These are phyloP conservation scores for Aporophyla nigra DNA, from an alignment of 2,888 invertebrate species.

Conservation along the genomic window DNA sequence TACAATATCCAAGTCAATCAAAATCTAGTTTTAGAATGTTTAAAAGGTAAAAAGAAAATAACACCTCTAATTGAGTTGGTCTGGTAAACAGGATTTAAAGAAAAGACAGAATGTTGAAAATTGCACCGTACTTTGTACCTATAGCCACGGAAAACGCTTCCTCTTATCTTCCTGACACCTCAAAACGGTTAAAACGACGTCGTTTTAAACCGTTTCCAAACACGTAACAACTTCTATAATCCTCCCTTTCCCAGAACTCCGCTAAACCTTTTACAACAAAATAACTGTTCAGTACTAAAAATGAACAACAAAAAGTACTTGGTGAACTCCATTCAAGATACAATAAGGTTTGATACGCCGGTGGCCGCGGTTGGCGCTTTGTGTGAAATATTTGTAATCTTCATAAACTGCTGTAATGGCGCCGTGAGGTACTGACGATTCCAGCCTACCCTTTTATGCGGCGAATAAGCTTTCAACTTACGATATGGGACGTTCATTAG, in stretches of 20 bases:
- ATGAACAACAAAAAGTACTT: conserved; percentile 54
- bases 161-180: conserved; percentile 24
- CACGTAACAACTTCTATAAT: conserved; percentile 54
- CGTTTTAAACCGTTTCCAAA: conserved; percentile 50
- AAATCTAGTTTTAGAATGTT: neutral
- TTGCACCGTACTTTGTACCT: neutral
- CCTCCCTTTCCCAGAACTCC: conserved; percentile 21
- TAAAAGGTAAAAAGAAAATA: neutral
- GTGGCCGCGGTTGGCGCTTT: conserved; percentile 57
- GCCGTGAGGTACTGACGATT: conserved; percentile 58
- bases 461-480: conserved; percentile 60
- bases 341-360: conserved; percentile 63
- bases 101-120: neutral
- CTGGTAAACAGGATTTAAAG: no score
- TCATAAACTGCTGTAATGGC: conserved; percentile 66
- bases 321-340: conserved; percentile 55
- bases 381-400: conserved; percentile 69
- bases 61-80: neutral
- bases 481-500: conserved; percentile 65
- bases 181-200: conserved; percentile 46
- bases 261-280: conserved; percentile 52
- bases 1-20: no score
- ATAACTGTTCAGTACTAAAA: conserved; percentile 55
- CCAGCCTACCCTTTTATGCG: conserved; percentile 61
- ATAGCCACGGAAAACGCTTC: neutral